Conservation (phyloP, 2,113 vertebrate genomes). For the Danio rerio region DNA sequence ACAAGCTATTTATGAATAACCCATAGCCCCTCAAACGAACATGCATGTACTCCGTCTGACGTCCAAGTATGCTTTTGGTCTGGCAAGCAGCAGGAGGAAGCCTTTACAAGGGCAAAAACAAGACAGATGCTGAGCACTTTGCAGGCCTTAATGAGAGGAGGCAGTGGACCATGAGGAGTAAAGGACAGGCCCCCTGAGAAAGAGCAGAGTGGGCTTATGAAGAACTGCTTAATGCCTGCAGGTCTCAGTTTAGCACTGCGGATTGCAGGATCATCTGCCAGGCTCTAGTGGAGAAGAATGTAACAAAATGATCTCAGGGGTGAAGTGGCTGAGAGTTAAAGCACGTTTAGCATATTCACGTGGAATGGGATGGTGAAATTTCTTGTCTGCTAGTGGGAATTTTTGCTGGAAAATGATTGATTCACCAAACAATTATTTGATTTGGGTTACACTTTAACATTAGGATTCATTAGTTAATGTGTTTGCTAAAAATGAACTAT, state of each 20-base stretch:
- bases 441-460: too few species aligned
- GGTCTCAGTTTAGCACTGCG: slow-evolving; percentile 31
- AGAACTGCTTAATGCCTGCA: slow-evolving; percentile 38
- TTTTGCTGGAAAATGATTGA: neutral
- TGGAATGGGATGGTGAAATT: neutral
- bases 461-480: too few species aligned
- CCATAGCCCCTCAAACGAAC: slow-evolving; percentile 34
- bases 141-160: slow-evolving; percentile 41
- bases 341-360: slow-evolving; percentile 4
- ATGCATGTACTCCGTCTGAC: slow-evolving; percentile 24
- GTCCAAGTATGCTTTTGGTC: slow-evolving; percentile 30
- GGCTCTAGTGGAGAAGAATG: slow-evolving; percentile 31
- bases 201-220: slow-evolving; percentile 36
- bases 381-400: neutral
- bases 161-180: slow-evolving; percentile 37
- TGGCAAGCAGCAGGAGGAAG: slow-evolving; percentile 5
- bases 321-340: neutral
- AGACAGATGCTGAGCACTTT: slow-evolving; percentile 49
- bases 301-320: slow-evolving; percentile 12
- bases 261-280: slow-evolving; percentile 34
- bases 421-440: too few species aligned
- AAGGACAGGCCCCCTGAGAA: slow-evolving; percentile 41
- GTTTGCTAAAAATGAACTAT: too few species aligned
- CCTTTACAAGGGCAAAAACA: slow-evolving; percentile 32
- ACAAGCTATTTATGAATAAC: slow-evolving; percentile 43